A percentile compares a stretch with the other conserved stretches of the same genome.
phyloP scores from a whole-genome alignment of 2,797 vertebrate species.

The Xiphophorus birchmanni region DNA sequence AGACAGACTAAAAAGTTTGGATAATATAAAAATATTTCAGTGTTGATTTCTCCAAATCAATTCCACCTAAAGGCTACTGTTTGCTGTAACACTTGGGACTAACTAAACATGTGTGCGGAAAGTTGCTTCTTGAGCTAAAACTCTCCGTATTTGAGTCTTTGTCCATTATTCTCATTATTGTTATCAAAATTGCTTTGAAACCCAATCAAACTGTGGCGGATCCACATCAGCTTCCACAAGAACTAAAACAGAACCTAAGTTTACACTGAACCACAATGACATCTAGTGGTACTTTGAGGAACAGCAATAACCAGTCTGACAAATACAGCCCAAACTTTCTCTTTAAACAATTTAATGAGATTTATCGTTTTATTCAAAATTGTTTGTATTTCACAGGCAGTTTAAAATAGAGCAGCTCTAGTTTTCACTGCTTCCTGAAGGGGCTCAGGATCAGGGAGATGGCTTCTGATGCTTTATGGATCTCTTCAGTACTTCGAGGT shows the following conservation, averaged over 20 bases:
- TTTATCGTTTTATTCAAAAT: background rate
- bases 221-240: background rate
- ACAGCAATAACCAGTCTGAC: background rate
- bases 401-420: background rate
- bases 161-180: background rate
- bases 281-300: slow-evolving; percentile 14
- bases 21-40: background rate
- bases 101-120: background rate
- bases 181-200: background rate
- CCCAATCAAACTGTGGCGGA: background rate
- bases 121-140: background rate
- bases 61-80: background rate
- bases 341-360: background rate
- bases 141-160: background rate
- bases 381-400: background rate
- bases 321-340: background rate
- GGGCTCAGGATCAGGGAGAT: slow-evolving; percentile 89
- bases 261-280: slow-evolving; percentile 9
- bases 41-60: background rate
- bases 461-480: slow-evolving; percentile 89
- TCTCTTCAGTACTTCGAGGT: slow-evolving; percentile 88
- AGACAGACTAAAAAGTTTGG: background rate
- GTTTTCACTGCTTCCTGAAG: slow-evolving; percentile 59
- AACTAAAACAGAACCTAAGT: background rate
- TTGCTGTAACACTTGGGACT: background rate